Percentiles rank a stretch among this genome's conserved stretches.
These are phyloP conservation scores for Drosophila borborema DNA, from an alignment of 2,888 invertebrate species.

Conservation along the genomic window DNA sequence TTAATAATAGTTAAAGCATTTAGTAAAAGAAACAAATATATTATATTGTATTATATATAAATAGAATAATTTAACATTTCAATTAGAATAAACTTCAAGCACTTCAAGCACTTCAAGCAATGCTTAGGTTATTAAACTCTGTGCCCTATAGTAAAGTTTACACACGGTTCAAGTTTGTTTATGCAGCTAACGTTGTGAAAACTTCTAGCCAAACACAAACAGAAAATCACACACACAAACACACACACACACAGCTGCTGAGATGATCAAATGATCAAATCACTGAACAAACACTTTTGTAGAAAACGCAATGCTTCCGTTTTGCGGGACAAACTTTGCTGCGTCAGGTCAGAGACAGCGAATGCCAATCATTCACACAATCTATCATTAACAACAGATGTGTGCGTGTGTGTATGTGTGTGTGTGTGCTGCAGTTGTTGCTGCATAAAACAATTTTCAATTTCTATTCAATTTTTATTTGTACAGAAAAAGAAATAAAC, in stretches of 20 bases:
- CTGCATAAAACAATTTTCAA: conserved; percentile 75
- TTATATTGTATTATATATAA: no score
- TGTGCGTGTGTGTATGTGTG: conserved; percentile 5
- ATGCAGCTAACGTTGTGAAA: conserved; percentile 62
- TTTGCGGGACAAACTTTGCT: conserved; percentile 60
- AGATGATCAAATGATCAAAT: conserved; percentile 53
- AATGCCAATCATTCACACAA: conserved; percentile 73
- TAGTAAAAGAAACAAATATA: no score
- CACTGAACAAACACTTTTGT: conserved; percentile 68
- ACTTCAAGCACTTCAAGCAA: background rate
- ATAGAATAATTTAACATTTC: background rate
- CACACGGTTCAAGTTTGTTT: conserved; percentile 51
- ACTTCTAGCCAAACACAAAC: conserved; percentile 26
- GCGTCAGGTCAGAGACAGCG: conserved; percentile 64
- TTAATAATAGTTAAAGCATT: no score
- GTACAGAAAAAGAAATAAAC: conserved; percentile 47
- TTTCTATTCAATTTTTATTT: conserved; percentile 74
- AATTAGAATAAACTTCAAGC: conserved; percentile 2
- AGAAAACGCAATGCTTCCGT: conserved; percentile 75
- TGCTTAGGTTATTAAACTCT: conserved; percentile 50
- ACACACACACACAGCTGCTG: conserved; percentile 1
- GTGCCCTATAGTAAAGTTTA: background rate
- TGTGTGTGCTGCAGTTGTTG: conserved; percentile 14
- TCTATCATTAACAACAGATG: conserved; percentile 56
- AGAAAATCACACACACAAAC: conserved; percentile 13